Conservation (phyloP, 2,113 vertebrate species). For the Tyrannus savana region DNA sequence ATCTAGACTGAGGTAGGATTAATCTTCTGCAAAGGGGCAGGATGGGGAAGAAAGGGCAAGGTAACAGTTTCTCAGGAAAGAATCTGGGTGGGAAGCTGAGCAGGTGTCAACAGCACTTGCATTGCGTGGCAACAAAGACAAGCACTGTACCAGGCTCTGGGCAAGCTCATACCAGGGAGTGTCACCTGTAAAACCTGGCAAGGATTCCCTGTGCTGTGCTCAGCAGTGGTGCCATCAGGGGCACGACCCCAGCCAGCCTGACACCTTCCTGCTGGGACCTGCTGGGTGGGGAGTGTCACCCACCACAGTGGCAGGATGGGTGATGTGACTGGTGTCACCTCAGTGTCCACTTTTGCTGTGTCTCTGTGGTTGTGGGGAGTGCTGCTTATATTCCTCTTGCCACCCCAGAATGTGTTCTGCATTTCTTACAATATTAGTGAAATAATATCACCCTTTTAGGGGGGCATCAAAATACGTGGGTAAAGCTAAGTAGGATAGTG, state of each 20-base stretch:
- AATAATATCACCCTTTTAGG: neutral
- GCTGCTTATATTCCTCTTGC: neutral
- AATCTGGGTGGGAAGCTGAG: neutral
- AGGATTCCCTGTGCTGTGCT: neutral
- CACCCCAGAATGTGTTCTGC: neutral
- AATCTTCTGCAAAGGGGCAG: neutral
- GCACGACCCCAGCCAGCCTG: rapidly evolving
- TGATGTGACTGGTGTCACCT: rapidly evolving
- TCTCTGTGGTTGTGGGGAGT: rapidly evolving
- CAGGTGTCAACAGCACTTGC: neutral
- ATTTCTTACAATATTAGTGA: neutral
- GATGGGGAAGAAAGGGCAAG: neutral
- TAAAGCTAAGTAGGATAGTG: neutral
- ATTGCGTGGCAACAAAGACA: neutral
- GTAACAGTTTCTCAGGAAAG: neutral
- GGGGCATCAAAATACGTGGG: neutral
- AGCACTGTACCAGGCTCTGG: neutral
- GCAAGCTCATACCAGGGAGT: rapidly evolving
- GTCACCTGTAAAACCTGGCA: neutral
- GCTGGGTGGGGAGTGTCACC: rapidly evolving
- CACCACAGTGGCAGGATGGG: rapidly evolving
- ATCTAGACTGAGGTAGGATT: neutral
- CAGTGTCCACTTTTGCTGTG: rapidly evolving
- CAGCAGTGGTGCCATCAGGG: neutral
- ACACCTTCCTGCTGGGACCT: neutral